Percentiles rank a stretch among this genome's conserved stretches.
Conservation (phyloP, 2,113 vertebrate genomes). For the Corythaixoides concolor region DNA sequence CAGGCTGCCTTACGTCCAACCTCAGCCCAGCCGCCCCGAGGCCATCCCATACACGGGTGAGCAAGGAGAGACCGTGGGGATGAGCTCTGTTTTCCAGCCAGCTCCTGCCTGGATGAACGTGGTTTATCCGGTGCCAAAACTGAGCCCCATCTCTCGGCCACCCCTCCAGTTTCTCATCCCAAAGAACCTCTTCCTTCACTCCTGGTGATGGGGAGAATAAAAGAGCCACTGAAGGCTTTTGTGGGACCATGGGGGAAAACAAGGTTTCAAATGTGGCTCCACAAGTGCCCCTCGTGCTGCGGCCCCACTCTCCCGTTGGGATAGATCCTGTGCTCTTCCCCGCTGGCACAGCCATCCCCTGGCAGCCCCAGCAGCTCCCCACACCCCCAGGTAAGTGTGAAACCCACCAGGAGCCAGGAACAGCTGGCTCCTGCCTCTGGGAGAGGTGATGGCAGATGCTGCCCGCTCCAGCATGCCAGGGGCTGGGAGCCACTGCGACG, state of each 20-base stretch:
- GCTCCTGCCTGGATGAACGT: not conserved
- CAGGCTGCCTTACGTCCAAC: not conserved
- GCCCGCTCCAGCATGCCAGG: fast-evolving
- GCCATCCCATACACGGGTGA: not conserved
- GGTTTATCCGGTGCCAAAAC: not conserved
- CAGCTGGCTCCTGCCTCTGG: not conserved
- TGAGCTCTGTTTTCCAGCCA: not conserved
- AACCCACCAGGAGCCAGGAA: not conserved
- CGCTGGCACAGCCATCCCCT: fast-evolving
- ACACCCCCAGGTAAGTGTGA: not conserved
- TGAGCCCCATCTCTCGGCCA: not conserved
- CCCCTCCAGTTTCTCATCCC: not conserved
- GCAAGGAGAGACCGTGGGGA: fast-evolving
- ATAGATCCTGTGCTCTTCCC: not conserved
- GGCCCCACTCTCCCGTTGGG: not conserved
- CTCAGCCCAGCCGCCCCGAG: not conserved
- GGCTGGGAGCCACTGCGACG: not conserved
- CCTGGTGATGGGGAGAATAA: not conserved
- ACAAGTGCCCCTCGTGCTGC: not conserved
- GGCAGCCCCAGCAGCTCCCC: not conserved
- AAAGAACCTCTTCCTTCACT: not conserved
- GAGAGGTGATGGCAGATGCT: fast-evolving
- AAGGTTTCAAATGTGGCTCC: not conserved
- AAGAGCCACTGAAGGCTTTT: not conserved
- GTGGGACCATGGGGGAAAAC: not conserved